Evolutionary conservation across 2,888 invertebrate species (phyloP).

Genomic region (Drosophila nr. perissopoda): DNA sequence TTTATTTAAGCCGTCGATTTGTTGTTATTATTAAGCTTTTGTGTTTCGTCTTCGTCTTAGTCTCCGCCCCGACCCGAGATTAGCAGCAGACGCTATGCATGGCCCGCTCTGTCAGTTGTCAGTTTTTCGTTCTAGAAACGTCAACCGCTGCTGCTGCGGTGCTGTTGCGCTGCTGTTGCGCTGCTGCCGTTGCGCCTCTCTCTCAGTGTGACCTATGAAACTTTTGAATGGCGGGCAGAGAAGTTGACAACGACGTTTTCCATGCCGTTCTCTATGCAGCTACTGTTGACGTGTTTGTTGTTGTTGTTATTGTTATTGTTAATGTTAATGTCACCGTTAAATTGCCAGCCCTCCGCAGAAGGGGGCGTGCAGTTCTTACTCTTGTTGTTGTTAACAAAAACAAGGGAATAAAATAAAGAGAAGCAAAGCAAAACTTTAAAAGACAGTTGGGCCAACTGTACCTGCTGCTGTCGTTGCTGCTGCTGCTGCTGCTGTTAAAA

Average conservation of each 20-base stretch:
- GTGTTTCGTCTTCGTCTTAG: conserved; percentile 7
- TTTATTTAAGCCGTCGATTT: conserved; percentile 26
- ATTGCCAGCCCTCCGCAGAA: background rate
- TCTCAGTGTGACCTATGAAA: conserved; percentile 69
- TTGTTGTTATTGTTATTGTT: conserved; percentile 14
- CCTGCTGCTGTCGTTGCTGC: conserved; percentile 42
- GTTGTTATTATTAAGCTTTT: conserved; percentile 36
- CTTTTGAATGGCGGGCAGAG: conserved; percentile 46
- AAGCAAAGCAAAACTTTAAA: conserved; percentile 17
- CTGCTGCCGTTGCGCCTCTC: conserved; percentile 14
- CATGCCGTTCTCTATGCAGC: conserved; percentile 42
- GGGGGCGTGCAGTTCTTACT: conserved; percentile 2
- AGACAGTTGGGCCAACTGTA: conserved; percentile 55
- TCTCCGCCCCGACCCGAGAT: conserved; percentile 22
- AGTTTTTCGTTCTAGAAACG: conserved; percentile 66
- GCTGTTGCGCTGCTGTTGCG: conserved; percentile 25
- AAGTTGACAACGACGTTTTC: conserved; percentile 5
- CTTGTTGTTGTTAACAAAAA: conserved; percentile 11
- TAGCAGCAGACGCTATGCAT: conserved; percentile 21
- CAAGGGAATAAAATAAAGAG: conserved; percentile 1
- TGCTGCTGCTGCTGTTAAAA: conserved; percentile 29
- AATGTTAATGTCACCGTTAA: conserved; percentile 23
- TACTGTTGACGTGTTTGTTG: conserved; percentile 10
- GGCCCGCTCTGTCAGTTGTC: conserved; percentile 45
- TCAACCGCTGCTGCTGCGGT: conserved; percentile 32